Conservation (phyloP, 2,113 vertebrate genomes). For the Morone saxatilis region DNA sequence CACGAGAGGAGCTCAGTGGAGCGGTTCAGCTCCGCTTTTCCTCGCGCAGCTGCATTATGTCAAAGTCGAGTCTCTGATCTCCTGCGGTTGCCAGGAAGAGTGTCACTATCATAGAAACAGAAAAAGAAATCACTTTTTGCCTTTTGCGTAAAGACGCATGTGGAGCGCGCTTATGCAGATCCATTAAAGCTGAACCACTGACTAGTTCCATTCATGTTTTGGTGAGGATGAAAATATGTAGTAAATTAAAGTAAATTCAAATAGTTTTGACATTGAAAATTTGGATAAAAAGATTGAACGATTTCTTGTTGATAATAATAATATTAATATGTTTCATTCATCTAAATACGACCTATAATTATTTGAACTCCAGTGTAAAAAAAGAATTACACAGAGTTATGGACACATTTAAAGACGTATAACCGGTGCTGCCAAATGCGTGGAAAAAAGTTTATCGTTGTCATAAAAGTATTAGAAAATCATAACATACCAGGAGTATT, state of each 20-base stretch:
- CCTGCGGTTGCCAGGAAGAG: not conserved
- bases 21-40: constrained; percentile 10
- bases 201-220: not conserved
- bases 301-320: not conserved
- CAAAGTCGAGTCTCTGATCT: not conserved
- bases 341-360: not conserved
- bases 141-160: constrained; percentile 34
- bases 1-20: constrained; percentile 37
- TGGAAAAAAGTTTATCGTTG: constrained; percentile 55
- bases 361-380: constrained; percentile 12
- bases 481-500: constrained; percentile 19
- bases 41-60: constrained; percentile 13
- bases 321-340: not conserved
- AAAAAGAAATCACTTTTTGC: constrained; percentile 2
- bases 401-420: constrained; percentile 60
- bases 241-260: not conserved
- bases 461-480: constrained; percentile 61
- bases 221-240: not conserved
- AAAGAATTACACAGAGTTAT: constrained; percentile 41
- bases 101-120: not conserved
- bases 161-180: not conserved
- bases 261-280: not conserved
- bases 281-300: not conserved
- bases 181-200: not conserved
- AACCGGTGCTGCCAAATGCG: constrained; percentile 57